These are phyloP conservation scores for Spilogale gracilis DNA, from an alignment of 2,113 vertebrate species.

Conservation along the genomic window DNA sequence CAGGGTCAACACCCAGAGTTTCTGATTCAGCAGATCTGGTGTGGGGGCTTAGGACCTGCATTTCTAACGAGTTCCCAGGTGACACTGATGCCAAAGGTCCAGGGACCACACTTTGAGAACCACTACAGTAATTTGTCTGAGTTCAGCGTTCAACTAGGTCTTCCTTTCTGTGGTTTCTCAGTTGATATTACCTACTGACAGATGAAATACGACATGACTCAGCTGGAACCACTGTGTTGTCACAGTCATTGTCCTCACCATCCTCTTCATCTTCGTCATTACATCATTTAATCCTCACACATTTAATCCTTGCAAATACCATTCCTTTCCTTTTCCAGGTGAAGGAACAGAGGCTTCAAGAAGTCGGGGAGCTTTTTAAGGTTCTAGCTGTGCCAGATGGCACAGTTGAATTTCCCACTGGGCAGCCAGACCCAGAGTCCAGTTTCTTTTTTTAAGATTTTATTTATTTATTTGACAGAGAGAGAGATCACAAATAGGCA, in stretches of 20 bases:
- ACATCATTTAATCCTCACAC: background rate
- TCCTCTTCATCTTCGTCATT: background rate
- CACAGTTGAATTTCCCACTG: background rate
- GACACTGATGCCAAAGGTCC: background rate
- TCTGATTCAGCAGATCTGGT: background rate
- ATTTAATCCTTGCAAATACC: background rate
- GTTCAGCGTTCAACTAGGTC: background rate
- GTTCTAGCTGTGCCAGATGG: background rate
- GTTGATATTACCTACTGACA: background rate
- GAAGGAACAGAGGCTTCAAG: background rate
- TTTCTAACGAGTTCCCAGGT: background rate
- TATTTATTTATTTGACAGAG: too few species aligned
- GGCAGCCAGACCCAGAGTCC: background rate
- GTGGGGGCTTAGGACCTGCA: background rate
- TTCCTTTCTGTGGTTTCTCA: background rate
- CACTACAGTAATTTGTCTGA: background rate
- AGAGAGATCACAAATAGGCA: too few species aligned
- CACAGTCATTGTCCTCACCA: accelerated
- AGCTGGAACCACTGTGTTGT: background rate
- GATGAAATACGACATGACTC: accelerated
- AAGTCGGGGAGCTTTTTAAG: background rate
- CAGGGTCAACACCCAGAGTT: background rate
- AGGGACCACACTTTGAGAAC: background rate
- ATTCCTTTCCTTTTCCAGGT: background rate
- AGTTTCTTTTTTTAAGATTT: background rate